Conservation (phyloP, 1,140 invertebrate genomes). For the Nasonia giraulti region DNA sequence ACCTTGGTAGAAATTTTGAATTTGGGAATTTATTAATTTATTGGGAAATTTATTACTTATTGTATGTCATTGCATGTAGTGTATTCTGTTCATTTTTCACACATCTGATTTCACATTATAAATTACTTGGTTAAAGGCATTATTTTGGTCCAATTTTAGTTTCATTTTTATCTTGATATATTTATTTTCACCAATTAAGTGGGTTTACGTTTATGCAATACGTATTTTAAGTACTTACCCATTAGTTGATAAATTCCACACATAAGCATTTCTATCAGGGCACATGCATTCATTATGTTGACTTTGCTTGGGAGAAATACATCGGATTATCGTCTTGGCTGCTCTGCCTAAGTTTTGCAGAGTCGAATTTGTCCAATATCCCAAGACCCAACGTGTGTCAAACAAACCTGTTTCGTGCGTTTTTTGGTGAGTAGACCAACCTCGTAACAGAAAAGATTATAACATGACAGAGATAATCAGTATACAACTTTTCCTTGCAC, state of each 20-base stretch:
- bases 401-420: conserved; percentile 52
- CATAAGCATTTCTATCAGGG: conserved; percentile 40
- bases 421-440: conserved; percentile 68
- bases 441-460: conserved; percentile 46
- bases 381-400: conserved; percentile 48
- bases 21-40: conserved; percentile 24
- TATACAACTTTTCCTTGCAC: conserved; percentile 48
- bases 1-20: conserved; percentile 40
- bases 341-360: conserved; percentile 42
- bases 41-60: conserved; percentile 2
- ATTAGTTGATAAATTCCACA: conserved; percentile 23
- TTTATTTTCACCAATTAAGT: neutral
- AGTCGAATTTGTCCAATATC: conserved; percentile 47
- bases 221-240: conserved; percentile 20
- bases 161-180: neutral
- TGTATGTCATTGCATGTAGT: neutral
- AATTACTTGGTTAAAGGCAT: neutral
- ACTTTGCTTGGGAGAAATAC: conserved; percentile 51
- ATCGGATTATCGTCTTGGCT: conserved; percentile 49
- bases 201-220: neutral
- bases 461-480: conserved; percentile 40
- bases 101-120: too few relatives aligned
- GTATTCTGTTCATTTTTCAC: neutral
- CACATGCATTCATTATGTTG: conserved; percentile 47
- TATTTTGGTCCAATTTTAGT: neutral